These are phyloP conservation scores for Drosophila helvetica DNA, from an alignment of 2,888 invertebrate species.

Conservation along the genomic window DNA sequence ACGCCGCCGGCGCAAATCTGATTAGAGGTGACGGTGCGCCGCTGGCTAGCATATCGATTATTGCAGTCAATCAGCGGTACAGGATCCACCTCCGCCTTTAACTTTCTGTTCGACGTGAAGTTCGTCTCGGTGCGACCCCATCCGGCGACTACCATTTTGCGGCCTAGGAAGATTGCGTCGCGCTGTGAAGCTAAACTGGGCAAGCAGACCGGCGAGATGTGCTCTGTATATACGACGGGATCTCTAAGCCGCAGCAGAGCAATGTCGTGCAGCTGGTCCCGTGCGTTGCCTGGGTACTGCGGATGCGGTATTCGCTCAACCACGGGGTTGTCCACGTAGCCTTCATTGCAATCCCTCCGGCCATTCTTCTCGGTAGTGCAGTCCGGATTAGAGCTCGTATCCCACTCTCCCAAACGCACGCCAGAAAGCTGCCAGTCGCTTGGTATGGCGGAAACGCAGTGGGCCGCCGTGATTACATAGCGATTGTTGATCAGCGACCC, in stretches of 20 bases:
- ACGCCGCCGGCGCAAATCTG: conserved; percentile 87
- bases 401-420: conserved; percentile 83
- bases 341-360: conserved; percentile 86
- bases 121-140: conserved; percentile 87
- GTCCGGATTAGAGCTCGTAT: conserved; percentile 74
- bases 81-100: conserved; percentile 85
- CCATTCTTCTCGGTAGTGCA: conserved; percentile 72
- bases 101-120: conserved; percentile 85
- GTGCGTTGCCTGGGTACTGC: conserved; percentile 85
- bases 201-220: conserved; percentile 86
- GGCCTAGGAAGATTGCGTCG: conserved; percentile 80
- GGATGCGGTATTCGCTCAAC: conserved; percentile 88
- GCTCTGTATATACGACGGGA: conserved; percentile 85
- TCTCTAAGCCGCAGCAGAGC: conserved; percentile 87
- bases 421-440: conserved; percentile 85
- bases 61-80: conserved; percentile 84
- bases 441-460: conserved; percentile 89
- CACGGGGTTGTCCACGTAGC: conserved; percentile 86
- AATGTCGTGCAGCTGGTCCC: conserved; percentile 88
- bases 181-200: conserved; percentile 82
- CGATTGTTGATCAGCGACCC: conserved; percentile 87
- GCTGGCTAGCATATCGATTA: conserved; percentile 84
- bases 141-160: conserved; percentile 85
- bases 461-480: conserved; percentile 90
- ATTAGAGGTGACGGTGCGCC: conserved; percentile 83